Conservation (phyloP, 1,140 invertebrate genomes). For the Cydia pomonella region DNA sequence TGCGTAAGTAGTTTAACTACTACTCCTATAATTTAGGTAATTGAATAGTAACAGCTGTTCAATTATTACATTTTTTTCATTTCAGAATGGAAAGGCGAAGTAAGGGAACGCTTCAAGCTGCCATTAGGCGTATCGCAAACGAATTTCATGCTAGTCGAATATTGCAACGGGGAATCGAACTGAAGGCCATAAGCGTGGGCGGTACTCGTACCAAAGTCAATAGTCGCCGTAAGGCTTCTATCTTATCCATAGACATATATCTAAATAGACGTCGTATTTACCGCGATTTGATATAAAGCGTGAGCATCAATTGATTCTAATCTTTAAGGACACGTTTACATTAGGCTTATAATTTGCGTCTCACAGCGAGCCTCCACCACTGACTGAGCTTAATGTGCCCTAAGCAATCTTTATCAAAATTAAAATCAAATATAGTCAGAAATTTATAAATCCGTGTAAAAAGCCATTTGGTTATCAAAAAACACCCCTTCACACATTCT, state of each 20-base stretch:
- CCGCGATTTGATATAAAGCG: background rate
- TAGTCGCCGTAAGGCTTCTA: conserved; percentile 40
- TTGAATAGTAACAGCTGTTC: background rate
- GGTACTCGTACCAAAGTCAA: conserved; percentile 68
- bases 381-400: background rate
- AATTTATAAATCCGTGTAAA: background rate
- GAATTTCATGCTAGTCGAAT: conserved; percentile 79
- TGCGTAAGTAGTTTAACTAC: too few relatives aligned
- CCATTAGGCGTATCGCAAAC: conserved; percentile 52
- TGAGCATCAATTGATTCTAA: background rate
- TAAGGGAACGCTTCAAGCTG: conserved; percentile 34
- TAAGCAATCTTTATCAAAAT: background rate
- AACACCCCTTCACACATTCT: background rate
- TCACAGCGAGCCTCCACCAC: background rate
- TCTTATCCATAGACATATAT: conserved; percentile 35
- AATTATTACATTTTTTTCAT: conserved; percentile 37
- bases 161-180: conserved; percentile 69
- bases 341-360: background rate
- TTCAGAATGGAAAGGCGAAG: conserved; percentile 36
- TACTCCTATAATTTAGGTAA: too few relatives aligned
- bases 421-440: background rate
- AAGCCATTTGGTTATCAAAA: background rate
- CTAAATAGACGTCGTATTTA: background rate
- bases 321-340: background rate
- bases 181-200: conserved; percentile 65